Base-by-base conservation (phyloP, 2,888 invertebrate genomes). In the Linnaemya vulpina region DNA sequence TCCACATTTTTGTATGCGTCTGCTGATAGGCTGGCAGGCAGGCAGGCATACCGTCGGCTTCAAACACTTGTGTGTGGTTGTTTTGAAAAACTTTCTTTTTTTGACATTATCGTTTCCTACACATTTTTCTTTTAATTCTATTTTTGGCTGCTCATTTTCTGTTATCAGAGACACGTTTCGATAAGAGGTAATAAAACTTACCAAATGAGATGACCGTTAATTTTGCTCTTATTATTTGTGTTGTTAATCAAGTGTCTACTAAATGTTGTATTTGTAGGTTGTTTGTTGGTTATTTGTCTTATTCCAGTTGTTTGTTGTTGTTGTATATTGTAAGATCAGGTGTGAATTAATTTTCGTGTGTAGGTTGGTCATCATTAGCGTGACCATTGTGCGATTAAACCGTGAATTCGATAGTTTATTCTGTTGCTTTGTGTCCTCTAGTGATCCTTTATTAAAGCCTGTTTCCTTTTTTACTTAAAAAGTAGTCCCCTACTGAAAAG, bases 261-360 rank as follows among this genome's bases (percentile, higher is more conserved):
- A 35, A 35, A 35, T 65, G 65, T 58, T 73, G 38, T 58, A 60
- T 11, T 20, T 43, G 67, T 49, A 55, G 15, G 67, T 30, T 25
- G 49, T 9, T 49, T 65, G 25, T 25, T 68, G 22, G 73, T 55
- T 71, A 35, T 68, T 65, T 63, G 60, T 38, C 25, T 55, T 38
- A 40, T 43, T 67, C 30, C 38, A 22, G 20, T 17, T 40, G 30
- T 35, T 75, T 53, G 22, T 40, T 51, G 53, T 15, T 22, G 22
- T 10, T 49, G 15, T 38, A 8, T 25, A 73, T 68, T 77, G 63
- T 74, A 70, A 78, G 68, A 62, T 84, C 77, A 78, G 82, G 82
- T 85, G 85, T 82, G 75, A 85, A 85, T 82, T 78, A 65, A 30
- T 78, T 51, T 82, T 65, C 51, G 70, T 51, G 75, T 83, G 83